phyloP scores from a whole-genome alignment of 2,113 vertebrate genomes.

The Platysternon megacephalum region DNA sequence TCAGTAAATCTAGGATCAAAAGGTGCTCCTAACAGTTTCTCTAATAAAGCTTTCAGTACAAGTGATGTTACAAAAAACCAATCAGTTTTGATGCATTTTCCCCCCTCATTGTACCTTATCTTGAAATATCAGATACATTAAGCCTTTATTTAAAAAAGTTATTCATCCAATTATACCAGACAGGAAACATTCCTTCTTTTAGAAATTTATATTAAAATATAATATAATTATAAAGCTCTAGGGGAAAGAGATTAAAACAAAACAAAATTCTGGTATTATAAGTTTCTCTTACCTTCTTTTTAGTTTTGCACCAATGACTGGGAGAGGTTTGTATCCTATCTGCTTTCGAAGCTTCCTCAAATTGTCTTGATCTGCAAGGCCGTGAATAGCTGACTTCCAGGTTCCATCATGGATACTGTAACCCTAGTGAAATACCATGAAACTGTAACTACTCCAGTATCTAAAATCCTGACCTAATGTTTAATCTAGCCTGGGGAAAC shows the following conservation, averaged over 20 bases:
- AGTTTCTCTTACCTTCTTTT: slow-evolving; percentile 83
- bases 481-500: neutral
- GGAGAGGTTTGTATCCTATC: slow-evolving; percentile 85
- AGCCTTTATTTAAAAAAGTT: neutral
- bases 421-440: slow-evolving; percentile 76
- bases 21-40: neutral
- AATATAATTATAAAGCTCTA: neutral
- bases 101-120: neutral
- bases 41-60: neutral
- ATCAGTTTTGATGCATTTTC: neutral
- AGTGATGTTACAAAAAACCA: neutral
- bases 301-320: slow-evolving; percentile 85
- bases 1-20: neutral
- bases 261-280: neutral
- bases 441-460: neutral
- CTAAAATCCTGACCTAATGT: neutral
- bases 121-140: neutral
- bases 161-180: neutral
- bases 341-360: slow-evolving; percentile 84
- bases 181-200: neutral
- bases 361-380: slow-evolving; percentile 80
- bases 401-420: slow-evolving; percentile 89
- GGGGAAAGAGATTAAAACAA: neutral
- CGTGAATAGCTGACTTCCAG: slow-evolving; percentile 92
- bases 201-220: neutral